Conservation (phyloP, 2,888 invertebrate species). For the Drosophila percnosoma region DNA sequence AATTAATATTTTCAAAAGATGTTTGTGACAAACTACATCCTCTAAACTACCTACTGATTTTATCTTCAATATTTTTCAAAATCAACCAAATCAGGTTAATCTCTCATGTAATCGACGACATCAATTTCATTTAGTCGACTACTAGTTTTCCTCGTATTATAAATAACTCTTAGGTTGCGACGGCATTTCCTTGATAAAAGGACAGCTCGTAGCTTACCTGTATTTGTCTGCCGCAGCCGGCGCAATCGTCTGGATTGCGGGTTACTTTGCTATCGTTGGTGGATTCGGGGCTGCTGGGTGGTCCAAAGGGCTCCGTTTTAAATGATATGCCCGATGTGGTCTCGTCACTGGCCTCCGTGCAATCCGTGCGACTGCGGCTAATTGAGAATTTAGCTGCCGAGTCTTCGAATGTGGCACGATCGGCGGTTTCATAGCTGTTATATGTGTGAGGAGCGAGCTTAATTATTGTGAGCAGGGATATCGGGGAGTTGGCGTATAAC, state of each 20-base stretch:
- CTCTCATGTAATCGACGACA: neutral
- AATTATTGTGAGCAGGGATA: neutral
- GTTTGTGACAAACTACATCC: neutral
- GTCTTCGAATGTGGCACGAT: conserved; percentile 84
- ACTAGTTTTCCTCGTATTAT: neutral
- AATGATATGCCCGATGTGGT: conserved; percentile 84
- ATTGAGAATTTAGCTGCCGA: conserved; percentile 83
- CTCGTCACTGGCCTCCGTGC: conserved; percentile 83
- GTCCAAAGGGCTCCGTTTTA: conserved; percentile 84
- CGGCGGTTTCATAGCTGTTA: conserved; percentile 83
- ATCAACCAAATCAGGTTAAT: neutral
- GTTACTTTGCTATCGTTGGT: conserved; percentile 82
- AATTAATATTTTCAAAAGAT: neutral
- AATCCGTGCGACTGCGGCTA: conserved; percentile 82
- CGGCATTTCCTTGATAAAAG: neutral
- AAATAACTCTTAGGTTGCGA: neutral
- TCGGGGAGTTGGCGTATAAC: neutral
- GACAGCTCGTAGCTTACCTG: conserved; percentile 82
- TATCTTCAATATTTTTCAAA: neutral
- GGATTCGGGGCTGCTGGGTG: conserved; percentile 85
- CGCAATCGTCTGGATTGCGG: conserved; percentile 87
- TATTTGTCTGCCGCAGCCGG: conserved; percentile 94
- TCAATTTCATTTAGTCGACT: neutral
- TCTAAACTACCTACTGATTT: neutral
- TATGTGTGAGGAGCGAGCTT: neutral